Percentiles rank a stretch among this genome's conserved stretches.
Evolutionary conservation across 1,140 invertebrate genomes (phyloP).

Genomic region (Megalonaias nervosa): DNA sequence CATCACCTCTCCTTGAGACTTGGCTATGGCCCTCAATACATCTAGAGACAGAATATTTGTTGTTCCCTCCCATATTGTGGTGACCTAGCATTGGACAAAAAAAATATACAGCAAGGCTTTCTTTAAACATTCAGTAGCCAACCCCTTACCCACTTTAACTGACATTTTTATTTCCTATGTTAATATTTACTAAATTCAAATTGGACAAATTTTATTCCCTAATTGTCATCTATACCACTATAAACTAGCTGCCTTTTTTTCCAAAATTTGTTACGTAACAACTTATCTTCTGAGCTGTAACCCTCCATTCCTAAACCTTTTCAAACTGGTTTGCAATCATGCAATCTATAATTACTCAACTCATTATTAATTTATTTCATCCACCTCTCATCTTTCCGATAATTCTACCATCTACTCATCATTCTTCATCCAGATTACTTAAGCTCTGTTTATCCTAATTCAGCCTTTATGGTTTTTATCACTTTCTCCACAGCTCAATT

Average conservation of each 20-base stretch:
- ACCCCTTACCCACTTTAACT: neutral
- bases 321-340: too few species aligned
- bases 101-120: neutral
- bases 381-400: too few species aligned
- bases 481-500: too few species aligned
- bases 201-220: neutral
- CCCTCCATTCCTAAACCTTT: too few species aligned
- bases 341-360: too few species aligned
- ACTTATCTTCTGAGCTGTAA: too few species aligned
- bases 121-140: neutral
- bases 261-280: too few species aligned
- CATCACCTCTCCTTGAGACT: conserved; percentile 72
- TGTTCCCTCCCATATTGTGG: conserved; percentile 80
- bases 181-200: neutral
- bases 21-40: conserved; percentile 75
- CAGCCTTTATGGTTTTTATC: too few species aligned
- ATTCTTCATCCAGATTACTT: too few species aligned
- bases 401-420: too few species aligned
- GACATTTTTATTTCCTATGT: neutral
- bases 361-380: too few species aligned
- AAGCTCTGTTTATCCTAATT: too few species aligned
- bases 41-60: conserved; percentile 78
- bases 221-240: neutral
- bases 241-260: neutral
- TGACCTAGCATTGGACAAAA: conserved; percentile 68